Percentiles rank a stretch among this genome's conserved stretches.
These are phyloP conservation scores for Pitta sordida DNA, from an alignment of 2,113 vertebrate genomes.

Conservation along the genomic window DNA sequence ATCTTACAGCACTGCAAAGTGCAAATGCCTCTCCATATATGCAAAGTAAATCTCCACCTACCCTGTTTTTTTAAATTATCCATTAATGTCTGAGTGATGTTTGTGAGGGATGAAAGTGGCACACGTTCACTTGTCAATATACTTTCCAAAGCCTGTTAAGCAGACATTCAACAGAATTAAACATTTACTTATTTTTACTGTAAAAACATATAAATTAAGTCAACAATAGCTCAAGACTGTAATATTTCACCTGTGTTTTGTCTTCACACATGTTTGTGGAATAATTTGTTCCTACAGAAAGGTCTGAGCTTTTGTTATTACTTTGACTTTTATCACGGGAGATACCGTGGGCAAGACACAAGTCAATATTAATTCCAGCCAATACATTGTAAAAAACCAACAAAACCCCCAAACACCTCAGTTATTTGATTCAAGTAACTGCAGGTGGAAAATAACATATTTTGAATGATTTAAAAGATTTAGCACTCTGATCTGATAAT, in stretches of 20 bases:
- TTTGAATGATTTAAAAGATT: neutral
- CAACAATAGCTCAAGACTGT: neutral
- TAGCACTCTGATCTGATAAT: neutral
- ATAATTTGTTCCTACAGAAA: neutral
- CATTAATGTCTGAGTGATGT: conserved; percentile 79
- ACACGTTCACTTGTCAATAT: conserved; percentile 82
- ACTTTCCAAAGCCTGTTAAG: conserved; percentile 87
- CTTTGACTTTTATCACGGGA: neutral
- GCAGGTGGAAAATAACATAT: neutral
- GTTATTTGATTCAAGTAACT: neutral
- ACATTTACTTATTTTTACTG: neutral
- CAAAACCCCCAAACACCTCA: neutral
- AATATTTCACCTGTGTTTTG: neutral
- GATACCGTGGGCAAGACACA: neutral
- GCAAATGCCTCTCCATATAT: neutral
- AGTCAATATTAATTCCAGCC: neutral
- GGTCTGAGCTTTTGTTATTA: neutral
- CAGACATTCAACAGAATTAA: neutral
- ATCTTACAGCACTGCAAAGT: neutral
- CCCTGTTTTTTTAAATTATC: conserved; percentile 86
- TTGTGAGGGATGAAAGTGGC: conserved; percentile 84
- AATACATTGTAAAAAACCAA: neutral
- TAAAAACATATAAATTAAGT: neutral
- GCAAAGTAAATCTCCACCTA: conserved; percentile 57
- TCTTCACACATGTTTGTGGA: neutral